phyloP scores from a whole-genome alignment of 2,888 invertebrate species.

The Ennomos erosarius region DNA sequence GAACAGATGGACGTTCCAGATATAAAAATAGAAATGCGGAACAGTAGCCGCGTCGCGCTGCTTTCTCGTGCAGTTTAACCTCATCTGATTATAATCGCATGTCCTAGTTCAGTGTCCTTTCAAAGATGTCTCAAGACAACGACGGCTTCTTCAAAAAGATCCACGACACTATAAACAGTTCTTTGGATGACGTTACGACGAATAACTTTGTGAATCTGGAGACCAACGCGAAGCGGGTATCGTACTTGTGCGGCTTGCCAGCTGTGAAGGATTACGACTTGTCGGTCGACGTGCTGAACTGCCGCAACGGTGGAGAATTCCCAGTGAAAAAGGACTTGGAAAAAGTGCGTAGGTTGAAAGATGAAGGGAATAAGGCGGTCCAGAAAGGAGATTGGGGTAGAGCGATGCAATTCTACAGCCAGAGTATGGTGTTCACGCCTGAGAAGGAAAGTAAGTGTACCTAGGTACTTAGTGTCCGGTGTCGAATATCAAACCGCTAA shows the following conservation, averaged over 20 bases:
- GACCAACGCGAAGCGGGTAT: slow-evolving; percentile 87
- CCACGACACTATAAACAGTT: slow-evolving; percentile 85
- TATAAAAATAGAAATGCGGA: slow-evolving; percentile 74
- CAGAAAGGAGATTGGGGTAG: slow-evolving; percentile 88
- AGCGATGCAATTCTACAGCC: slow-evolving; percentile 89
- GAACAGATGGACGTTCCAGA: slow-evolving; percentile 64
- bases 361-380: slow-evolving; percentile 90
- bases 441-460: slow-evolving; percentile 86
- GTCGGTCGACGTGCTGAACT: slow-evolving; percentile 69
- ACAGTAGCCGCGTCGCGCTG: slow-evolving; percentile 59
- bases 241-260: slow-evolving; percentile 84
- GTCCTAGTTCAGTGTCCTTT: slow-evolving; percentile 31
- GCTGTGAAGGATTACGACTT: slow-evolving; percentile 78
- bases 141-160: slow-evolving; percentile 87
- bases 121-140: slow-evolving; percentile 66
- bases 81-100: slow-evolving; percentile 46
- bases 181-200: slow-evolving; percentile 83
- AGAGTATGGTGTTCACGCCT: slow-evolving; percentile 88
- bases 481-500: slow-evolving; percentile 38
- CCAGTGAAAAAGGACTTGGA: slow-evolving; percentile 84
- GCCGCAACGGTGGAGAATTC: slow-evolving; percentile 62
- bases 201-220: slow-evolving; percentile 87
- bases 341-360: slow-evolving; percentile 87
- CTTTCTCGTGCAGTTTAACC: slow-evolving; percentile 64
- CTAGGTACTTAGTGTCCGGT: slow-evolving; percentile 22